Percentiles rank a stretch among this genome's conserved stretches.
phyloP scores from a whole-genome alignment of 2,113 vertebrate genomes.

The Spea bombifrons region DNA sequence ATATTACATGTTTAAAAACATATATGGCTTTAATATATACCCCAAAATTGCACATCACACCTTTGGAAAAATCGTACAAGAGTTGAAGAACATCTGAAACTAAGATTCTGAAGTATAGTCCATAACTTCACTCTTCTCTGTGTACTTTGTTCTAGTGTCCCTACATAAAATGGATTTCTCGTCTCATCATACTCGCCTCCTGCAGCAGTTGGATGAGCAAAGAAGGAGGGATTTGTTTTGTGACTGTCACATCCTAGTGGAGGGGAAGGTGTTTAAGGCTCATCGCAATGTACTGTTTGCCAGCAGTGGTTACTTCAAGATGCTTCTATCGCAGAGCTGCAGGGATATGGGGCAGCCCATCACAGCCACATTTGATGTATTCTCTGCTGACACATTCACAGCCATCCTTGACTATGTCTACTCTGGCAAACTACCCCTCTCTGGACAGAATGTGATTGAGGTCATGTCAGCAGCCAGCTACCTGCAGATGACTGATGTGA shows the following conservation, averaged over 20 bases:
- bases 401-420: conserved; percentile 96
- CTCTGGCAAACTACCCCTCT: conserved; percentile 88
- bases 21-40: too few relatives aligned
- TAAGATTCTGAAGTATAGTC: too few relatives aligned
- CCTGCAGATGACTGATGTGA: conserved; percentile 96
- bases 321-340: conserved; percentile 86
- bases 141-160: background rate
- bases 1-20: too few relatives aligned
- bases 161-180: conserved; percentile 79
- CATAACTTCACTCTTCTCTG: too few relatives aligned
- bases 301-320: conserved; percentile 95
- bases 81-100: too few relatives aligned
- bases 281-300: conserved; percentile 94
- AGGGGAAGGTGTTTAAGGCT: conserved; percentile 89
- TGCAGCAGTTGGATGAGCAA: conserved; percentile 91
- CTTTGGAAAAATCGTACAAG: too few relatives aligned
- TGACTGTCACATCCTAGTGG: conserved; percentile 89
- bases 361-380: conserved; percentile 87
- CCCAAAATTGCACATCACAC: too few relatives aligned
- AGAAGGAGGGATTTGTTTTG: conserved; percentile 90
- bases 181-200: conserved; percentile 85
- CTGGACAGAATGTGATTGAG: conserved; percentile 90
- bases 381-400: conserved; percentile 87
- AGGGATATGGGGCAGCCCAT: conserved; percentile 74
- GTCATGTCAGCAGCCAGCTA: conserved; percentile 98